Conservation (phyloP, 2,113 vertebrate species). For the Hyperopisus bebe region DNA sequence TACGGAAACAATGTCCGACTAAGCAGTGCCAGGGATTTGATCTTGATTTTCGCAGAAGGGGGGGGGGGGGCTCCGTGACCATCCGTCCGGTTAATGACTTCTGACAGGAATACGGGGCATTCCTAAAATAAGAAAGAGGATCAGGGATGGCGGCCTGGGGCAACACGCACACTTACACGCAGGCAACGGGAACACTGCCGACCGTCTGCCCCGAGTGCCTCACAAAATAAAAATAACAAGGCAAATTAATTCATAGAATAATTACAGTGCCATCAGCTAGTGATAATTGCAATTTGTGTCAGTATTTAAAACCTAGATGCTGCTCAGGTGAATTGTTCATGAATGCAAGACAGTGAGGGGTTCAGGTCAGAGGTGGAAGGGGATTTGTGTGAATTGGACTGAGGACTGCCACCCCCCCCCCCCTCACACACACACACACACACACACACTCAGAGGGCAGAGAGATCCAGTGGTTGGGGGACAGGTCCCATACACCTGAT, state of each 20-base stretch:
- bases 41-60: slow-evolving; percentile 51
- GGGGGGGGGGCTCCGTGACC: slow-evolving; percentile 37
- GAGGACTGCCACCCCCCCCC: neutral
- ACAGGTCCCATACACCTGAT: neutral
- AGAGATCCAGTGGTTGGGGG: neutral
- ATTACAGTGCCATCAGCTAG: neutral
- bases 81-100: slow-evolving; percentile 58
- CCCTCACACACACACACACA: neutral
- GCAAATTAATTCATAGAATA: neutral
- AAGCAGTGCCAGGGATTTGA: slow-evolving; percentile 50
- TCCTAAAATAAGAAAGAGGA: slow-evolving; percentile 31
- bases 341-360: neutral
- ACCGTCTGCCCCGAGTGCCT: neutral
- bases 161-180: neutral
- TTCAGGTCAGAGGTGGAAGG: neutral
- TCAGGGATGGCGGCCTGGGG: too few relatives aligned
- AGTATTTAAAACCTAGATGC: neutral
- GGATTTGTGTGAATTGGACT: too few relatives aligned
- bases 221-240: neutral
- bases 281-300: neutral
- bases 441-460: neutral
- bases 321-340: neutral
- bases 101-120: slow-evolving; percentile 47
- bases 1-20: slow-evolving; percentile 51
- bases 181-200: neutral